A percentile compares a stretch with the other conserved stretches of the same genome.
Conservation (phyloP, 2,113 vertebrate genomes). For the Mesembrinibis cayennensis region DNA sequence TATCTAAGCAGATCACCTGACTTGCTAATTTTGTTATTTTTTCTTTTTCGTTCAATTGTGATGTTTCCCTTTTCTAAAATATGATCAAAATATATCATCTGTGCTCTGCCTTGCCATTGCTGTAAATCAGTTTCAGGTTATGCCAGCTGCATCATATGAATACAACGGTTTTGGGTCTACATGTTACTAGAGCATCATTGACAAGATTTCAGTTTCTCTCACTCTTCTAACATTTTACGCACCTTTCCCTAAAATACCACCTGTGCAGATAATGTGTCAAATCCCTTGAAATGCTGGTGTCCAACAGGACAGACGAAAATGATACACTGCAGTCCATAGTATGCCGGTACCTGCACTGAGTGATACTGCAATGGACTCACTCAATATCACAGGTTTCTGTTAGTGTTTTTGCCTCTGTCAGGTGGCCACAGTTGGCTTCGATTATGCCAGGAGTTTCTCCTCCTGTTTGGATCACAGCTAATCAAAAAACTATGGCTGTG, state of each 20-base stretch:
- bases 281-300: not conserved
- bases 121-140: not conserved
- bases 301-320: not conserved
- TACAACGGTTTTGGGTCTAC: not conserved
- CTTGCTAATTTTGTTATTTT: not conserved
- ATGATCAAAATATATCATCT: not conserved
- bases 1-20: not conserved
- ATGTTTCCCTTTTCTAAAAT: not conserved
- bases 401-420: not conserved
- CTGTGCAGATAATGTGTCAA: not conserved
- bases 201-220: not conserved
- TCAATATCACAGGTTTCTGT: not conserved
- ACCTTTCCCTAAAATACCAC: not conserved
- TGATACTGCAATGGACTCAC: not conserved
- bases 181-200: not conserved
- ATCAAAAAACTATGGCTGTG: not conserved
- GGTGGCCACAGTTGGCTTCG: not conserved
- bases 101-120: not conserved
- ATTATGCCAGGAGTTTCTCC: not conserved
- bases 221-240: not conserved
- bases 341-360: not conserved
- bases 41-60: not conserved
- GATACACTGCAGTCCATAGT: not conserved
- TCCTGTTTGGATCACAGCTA: not conserved
- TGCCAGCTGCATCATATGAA: not conserved